These are phyloP conservation scores for Junonia oenone DNA, from an alignment of 2,888 invertebrate species.

Conservation along the genomic window DNA sequence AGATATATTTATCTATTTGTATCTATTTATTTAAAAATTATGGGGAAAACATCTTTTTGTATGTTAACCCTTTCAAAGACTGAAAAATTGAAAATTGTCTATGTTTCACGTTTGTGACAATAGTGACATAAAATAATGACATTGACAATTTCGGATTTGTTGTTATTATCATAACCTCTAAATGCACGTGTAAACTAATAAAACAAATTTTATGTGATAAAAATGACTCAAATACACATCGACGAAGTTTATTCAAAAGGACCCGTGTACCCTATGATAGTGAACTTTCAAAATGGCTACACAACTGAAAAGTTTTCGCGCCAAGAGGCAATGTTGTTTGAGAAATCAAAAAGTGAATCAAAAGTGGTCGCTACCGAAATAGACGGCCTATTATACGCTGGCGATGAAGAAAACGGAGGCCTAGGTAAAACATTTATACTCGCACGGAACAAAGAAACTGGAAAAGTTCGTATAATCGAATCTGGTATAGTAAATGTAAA, in stretches of 20 bases:
- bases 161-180: conserved; percentile 13
- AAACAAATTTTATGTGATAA: conserved; percentile 1
- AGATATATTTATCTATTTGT: too few relatives aligned
- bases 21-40: too few relatives aligned
- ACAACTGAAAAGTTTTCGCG: conserved; percentile 43
- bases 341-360: conserved; percentile 38
- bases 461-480: conserved; percentile 60
- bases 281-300: conserved; percentile 64
- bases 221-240: conserved; percentile 52
- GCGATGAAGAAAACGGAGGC: conserved; percentile 48
- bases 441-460: conserved; percentile 50
- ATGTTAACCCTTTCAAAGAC: too few relatives aligned
- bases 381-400: conserved; percentile 49
- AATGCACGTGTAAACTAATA: conserved; percentile 8
- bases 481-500: conserved; percentile 47
- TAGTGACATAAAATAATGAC: too few relatives aligned
- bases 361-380: conserved; percentile 45
- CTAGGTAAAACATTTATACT: conserved; percentile 52
- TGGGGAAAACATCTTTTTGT: too few relatives aligned
- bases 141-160: neutral
- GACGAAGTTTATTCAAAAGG: conserved; percentile 50
- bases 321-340: conserved; percentile 40
- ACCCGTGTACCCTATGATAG: conserved; percentile 42
- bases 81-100: too few relatives aligned
- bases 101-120: too few relatives aligned